phyloP scores from a whole-genome alignment of 2,888 invertebrate species.

The Venusia cambrica region DNA sequence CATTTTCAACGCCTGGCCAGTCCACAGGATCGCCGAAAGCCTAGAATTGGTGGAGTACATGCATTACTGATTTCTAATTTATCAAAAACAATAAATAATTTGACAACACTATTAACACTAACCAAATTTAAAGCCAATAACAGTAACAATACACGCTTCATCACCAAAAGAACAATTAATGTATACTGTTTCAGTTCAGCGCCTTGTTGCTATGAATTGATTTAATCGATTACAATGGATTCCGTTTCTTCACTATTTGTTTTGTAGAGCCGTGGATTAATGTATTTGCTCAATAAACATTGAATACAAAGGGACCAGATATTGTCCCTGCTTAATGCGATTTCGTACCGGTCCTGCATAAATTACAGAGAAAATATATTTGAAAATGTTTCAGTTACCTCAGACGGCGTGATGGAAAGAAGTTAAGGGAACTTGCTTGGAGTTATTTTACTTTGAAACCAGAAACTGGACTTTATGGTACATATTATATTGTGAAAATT shows the following conservation, averaged over 20 bases:
- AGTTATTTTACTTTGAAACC: too few relatives aligned
- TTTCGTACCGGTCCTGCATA: constrained; percentile 32
- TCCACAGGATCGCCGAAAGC: constrained; percentile 12
- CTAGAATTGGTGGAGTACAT: constrained; percentile 17
- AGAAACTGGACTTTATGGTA: too few relatives aligned
- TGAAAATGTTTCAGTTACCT: constrained; percentile 29
- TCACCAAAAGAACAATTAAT: constrained; percentile 6
- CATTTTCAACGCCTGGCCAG: constrained; percentile 10
- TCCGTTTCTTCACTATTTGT: constrained; percentile 26
- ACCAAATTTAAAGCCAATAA: constrained; percentile 14
- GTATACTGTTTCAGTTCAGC: constrained; percentile 1
- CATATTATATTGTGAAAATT: too few relatives aligned
- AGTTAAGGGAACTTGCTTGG: constrained; percentile 25
- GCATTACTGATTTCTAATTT: not conserved
- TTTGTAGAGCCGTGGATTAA: constrained; percentile 31
- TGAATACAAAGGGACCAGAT: constrained; percentile 32
- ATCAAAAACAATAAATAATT: not conserved
- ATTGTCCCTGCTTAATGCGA: constrained; percentile 28
- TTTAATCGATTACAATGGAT: constrained; percentile 19
- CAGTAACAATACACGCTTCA: constrained; percentile 8
- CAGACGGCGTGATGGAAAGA: constrained; percentile 16
- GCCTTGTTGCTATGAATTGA: constrained; percentile 17
- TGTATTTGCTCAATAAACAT: constrained; percentile 35
- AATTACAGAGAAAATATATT: constrained; percentile 29
- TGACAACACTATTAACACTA: constrained; percentile 8